Evolutionary conservation across 2,888 invertebrate genomes (phyloP), one percentile per base, ranked within the genome.

Genomic region (Papilio gigon): DNA sequence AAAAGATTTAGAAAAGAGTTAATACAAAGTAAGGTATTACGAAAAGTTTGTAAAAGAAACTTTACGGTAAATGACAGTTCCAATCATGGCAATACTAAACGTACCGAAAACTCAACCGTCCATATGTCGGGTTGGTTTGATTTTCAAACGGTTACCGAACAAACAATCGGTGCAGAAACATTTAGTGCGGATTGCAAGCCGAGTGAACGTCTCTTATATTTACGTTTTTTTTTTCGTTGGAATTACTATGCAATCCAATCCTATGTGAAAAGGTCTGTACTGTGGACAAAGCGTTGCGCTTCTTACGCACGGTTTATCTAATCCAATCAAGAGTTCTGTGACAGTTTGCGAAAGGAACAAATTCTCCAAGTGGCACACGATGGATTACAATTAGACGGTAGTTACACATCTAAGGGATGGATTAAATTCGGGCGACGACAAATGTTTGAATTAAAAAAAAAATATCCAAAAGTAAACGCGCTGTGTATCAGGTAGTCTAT

Each of bases 161-260:
- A 78, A 80, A 76, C 76, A 77, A 71, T 76, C 73, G 75, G 73
- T 76, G 74, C 72, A 73, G 71, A 74, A 77, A 77, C 79, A 76
- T 81, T 87, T 82, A 80, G 77, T 75, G 70, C 76, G 79, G 77
- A 80, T 83, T 82, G 79, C 77, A 74, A 74, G 71, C 73, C 72
- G 75, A 71, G 70, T 75, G 78, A 82, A 81, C 79, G 79, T 70
- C 69, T 68, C 65, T 30, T 4, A 73, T 72, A 77, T 79, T 78
- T 75, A 78, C 72, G 77, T 84, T 86, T 56, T 85, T 87, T 86
- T 86, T 56, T 85, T 87, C 85, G 80, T 74, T 62, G 70, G 80
- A 84, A 82, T 87, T 87, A 87, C 70, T 71, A 73, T n/a, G n/a
- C 78, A 87, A 88, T 86, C 85, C 85, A 84, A 88, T 87, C 78